Conservation (phyloP, 2,888 invertebrate genomes). For the Branchipolynoe longqiensis region DNA sequence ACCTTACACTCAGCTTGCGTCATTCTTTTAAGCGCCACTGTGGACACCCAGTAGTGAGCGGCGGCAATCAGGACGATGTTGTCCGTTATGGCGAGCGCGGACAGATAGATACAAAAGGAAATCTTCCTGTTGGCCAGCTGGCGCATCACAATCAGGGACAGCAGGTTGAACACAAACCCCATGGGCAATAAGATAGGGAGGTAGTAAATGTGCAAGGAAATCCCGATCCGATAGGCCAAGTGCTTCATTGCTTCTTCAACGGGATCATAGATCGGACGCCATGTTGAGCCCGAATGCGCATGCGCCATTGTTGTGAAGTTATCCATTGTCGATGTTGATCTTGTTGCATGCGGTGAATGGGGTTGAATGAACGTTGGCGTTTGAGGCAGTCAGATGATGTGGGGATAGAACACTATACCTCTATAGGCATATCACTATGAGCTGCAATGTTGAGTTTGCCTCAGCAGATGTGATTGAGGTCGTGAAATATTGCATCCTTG, state of each 20-base stretch:
- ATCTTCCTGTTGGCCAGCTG: conserved; percentile 43
- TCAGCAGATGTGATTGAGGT: too few relatives aligned
- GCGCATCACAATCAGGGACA: conserved; percentile 34
- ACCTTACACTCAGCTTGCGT: neutral
- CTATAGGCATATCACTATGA: too few relatives aligned
- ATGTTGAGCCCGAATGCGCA: neutral
- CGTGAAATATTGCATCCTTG: too few relatives aligned
- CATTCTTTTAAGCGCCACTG: neutral
- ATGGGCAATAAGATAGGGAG: neutral
- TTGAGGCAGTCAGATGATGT: too few relatives aligned
- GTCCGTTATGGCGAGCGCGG: conserved; percentile 51
- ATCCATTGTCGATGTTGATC: too few relatives aligned
- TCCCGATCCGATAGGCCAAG: conserved; percentile 16
- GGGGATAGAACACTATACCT: too few relatives aligned
- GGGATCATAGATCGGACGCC: neutral
- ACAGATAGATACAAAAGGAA: conserved; percentile 54
- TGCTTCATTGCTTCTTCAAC: neutral
- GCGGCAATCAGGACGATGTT: conserved; percentile 21
- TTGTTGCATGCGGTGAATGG: too few relatives aligned
- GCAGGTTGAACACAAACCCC: neutral
- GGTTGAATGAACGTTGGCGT: too few relatives aligned
- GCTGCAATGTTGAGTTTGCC: too few relatives aligned
- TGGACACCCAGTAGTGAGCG: conserved; percentile 38
- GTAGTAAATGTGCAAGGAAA: neutral
- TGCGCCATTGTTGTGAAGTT: neutral